Evolutionary conservation across 92 coral and sea anemone species (phyloP), one percentile per base, ranked within the genome.

Genomic region (Actinostola sp.): DNA sequence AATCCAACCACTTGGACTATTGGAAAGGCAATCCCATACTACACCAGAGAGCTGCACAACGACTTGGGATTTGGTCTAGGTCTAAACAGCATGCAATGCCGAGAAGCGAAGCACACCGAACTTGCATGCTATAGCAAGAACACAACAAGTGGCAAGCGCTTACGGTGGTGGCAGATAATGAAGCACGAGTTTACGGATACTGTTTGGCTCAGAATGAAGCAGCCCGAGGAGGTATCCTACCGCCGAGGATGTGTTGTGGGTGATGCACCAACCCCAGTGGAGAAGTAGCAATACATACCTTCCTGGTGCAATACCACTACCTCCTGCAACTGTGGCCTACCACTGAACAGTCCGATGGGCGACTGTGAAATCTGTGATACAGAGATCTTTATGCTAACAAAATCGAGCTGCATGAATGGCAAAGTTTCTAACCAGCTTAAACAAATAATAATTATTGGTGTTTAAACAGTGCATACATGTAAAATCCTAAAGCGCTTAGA

Each of bases 1-100:
- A 78, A 13, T 3, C 78, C 77, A 35, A 78, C 83, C 13, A 60
- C 61, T 14, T 78, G 70, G 78, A 10, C 81, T 43, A 65, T 75
- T 27, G 81, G 75, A 19, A 57, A 68, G 24, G 77, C 78, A 23
- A 70, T 68, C 32, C 83, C 77, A 1, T 69, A 14, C 46, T 36
- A 67, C 38, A 43, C 69, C 16, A n/a, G 8, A 16, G 10, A 78
- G 83, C 10, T 78, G 14, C 32, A 35, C 3, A 0, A 28, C 24
- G 68, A 69, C 31, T 55, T 28, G 39, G 76, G 82, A 1, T 55
- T 14, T 76, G 82, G 82, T 0, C 66, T 76, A 1, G 82, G 82
- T 0, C 17, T 76, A 7, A 76, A 78, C 44, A 46, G 52, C n/a
- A 78, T 78, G 83, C 73, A 72, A 21, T 70, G 79, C 10, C 27